Evolutionary conservation across 2,888 invertebrate species (phyloP).

Genomic region (Pherbina coryleti): DNA sequence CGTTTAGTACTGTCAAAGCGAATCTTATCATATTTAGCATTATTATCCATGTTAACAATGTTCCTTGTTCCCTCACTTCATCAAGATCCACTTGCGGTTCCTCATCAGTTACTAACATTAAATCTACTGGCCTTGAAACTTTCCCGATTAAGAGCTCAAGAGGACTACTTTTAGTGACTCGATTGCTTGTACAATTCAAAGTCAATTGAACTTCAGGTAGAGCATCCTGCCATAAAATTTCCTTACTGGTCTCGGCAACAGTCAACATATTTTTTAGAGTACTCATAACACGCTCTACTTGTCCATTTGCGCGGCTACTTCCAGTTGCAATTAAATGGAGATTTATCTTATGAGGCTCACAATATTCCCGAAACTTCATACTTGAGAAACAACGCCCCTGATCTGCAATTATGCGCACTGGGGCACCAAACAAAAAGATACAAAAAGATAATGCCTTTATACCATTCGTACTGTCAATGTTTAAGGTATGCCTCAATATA

Average conservation of each 20-base stretch:
- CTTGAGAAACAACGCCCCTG: slow-evolving; percentile 31
- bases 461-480: slow-evolving; percentile 35
- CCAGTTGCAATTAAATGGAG: slow-evolving; percentile 27
- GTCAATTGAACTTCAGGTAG: slow-evolving; percentile 31
- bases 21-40: too few species aligned
- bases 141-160: slow-evolving; percentile 29
- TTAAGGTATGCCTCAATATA: slow-evolving; percentile 29
- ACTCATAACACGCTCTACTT: slow-evolving; percentile 24
- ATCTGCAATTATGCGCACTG: not conserved
- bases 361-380: slow-evolving; percentile 24
- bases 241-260: slow-evolving; percentile 17
- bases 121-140: slow-evolving; percentile 3
- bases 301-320: slow-evolving; percentile 32
- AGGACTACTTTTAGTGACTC: slow-evolving; percentile 23
- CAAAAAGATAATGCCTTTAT: slow-evolving; percentile 33
- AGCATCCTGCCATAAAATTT: slow-evolving; percentile 20
- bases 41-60: too few species aligned
- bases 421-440: slow-evolving; percentile 8
- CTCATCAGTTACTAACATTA: not conserved
- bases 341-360: slow-evolving; percentile 14
- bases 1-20: too few species aligned
- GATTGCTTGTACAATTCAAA: slow-evolving; percentile 27
- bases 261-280: slow-evolving; percentile 31
- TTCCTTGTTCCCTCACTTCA: too few species aligned
- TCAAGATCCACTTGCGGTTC: too few species aligned